phyloP scores from a whole-genome alignment of 1,140 invertebrate genomes.

The Cotesia typhae region DNA sequence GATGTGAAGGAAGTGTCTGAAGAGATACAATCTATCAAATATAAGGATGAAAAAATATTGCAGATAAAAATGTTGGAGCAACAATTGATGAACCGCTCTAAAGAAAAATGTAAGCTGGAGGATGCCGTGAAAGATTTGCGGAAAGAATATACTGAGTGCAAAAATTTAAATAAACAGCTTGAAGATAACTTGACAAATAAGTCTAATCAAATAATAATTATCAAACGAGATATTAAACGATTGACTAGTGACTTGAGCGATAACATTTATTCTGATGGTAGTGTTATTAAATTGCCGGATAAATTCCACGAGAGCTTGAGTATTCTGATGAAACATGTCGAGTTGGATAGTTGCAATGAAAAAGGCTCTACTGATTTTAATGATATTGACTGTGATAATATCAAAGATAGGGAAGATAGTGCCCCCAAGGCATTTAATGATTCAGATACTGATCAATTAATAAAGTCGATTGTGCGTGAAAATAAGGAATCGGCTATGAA shows the following conservation, averaged over 20 bases:
- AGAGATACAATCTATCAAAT: background rate
- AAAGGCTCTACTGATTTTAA: background rate
- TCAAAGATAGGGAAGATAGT: background rate
- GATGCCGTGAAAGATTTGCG: conserved; percentile 1
- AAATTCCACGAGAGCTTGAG: conserved; percentile 20
- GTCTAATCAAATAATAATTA: conserved; percentile 15
- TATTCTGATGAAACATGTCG: conserved; percentile 13
- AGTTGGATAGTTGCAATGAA: background rate
- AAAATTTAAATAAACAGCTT: conserved; percentile 6
- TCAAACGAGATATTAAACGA: conserved; percentile 24
- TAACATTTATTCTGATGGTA: conserved; percentile 14
- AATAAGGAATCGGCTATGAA: too few relatives aligned
- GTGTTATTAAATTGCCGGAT: conserved; percentile 25
- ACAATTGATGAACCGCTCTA: conserved; percentile 2
- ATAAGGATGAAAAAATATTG: conserved; percentile 3
- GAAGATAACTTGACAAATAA: conserved; percentile 11
- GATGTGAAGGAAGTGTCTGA: background rate
- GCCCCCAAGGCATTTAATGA: too few relatives aligned
- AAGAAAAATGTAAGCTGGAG: conserved; percentile 22
- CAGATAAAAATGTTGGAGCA: conserved; percentile 9
- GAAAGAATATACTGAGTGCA: conserved; percentile 10
- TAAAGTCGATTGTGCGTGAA: too few relatives aligned
- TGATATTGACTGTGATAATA: background rate
- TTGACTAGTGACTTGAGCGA: conserved; percentile 14
- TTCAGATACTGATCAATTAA: too few relatives aligned